Conservation (phyloP, 2,888 invertebrate species). For the Cerceris rybyensis region DNA sequence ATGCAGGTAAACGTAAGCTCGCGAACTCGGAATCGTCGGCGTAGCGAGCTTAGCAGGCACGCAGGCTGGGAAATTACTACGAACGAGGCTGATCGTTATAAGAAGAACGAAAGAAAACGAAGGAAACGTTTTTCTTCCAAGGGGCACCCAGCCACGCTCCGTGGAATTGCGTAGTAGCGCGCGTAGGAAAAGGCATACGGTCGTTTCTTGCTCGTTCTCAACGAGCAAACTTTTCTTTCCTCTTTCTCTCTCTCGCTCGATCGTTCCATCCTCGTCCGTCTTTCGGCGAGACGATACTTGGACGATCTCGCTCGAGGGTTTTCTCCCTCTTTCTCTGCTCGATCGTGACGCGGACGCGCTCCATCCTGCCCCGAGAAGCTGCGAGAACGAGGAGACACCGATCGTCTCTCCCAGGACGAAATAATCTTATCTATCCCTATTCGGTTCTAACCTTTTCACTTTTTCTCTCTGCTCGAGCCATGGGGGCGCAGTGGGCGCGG, state of each 20-base stretch:
- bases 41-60: no score
- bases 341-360: no score
- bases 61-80: no score
- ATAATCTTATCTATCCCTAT: no score
- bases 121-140: constrained; percentile 19
- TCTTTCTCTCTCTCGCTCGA: constrained; percentile 15
- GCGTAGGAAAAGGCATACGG: constrained; percentile 37
- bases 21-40: no score
- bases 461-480: no score
- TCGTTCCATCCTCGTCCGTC: constrained; percentile 8
- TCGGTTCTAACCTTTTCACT: no score
- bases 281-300: neutral
- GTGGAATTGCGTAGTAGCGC: constrained; percentile 45
- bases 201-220: constrained; percentile 30
- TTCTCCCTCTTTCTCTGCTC: neutral
- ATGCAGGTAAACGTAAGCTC: no score
- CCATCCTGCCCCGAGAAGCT: no score
- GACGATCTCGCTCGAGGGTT: neutral
- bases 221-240: constrained; percentile 38
- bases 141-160: constrained; percentile 1
- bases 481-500: neutral
- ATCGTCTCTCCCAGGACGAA: no score
- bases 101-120: neutral
- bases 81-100: no score
- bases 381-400: no score